Evolutionary conservation across 2,888 invertebrate species (phyloP), one percentile per base, ranked within the genome.

Genomic region (Lamproptera curius): DNA sequence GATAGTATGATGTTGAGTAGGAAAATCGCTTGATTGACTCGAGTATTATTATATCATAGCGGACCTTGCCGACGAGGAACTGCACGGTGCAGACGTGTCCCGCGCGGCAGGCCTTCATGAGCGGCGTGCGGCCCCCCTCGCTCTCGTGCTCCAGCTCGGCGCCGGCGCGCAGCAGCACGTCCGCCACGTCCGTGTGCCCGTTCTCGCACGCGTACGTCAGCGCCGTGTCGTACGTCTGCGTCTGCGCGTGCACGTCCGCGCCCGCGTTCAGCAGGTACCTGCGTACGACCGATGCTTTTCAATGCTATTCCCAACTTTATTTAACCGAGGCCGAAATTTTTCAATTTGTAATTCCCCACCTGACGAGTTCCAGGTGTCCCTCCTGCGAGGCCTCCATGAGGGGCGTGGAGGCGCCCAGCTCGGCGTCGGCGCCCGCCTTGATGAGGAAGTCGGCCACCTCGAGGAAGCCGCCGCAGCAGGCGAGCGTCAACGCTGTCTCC

Each of bases 301-400:
- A n/a, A n/a, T n/a, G n/a, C n/a, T n/a, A n/a, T n/a, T n/a, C n/a
- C n/a, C n/a, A n/a, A n/a, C n/a, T n/a, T n/a, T n/a, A n/a, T n/a
- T n/a, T n/a, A n/a, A n/a, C n/a, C n/a, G n/a, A n/a, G n/a, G n/a
- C n/a, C n/a, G n/a, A n/a, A n/a, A n/a, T n/a, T n/a, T n/a, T n/a
- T n/a, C n/a, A n/a, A n/a, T n/a, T n/a, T n/a, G n/a, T n/a, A n/a
- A n/a, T n/a, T n/a, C n/a, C n/a, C n/a, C n/a, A 85, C 76, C 94
- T 91, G 46, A 97, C 98, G 50, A 98, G 92, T 69, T 98, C 97
- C 14, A 97, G 89, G 71, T 98, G 98, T 10, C 98, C 99, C 78
- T 99, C 99, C 81, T 99, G 99, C 2, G 98, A 95, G 34, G 99
- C 98, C 84, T 99, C 99, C 97, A 99, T 99, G 2, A 99, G 90